Conservation (phyloP, 2,113 vertebrate genomes). For the Lepisosteus oculatus region DNA sequence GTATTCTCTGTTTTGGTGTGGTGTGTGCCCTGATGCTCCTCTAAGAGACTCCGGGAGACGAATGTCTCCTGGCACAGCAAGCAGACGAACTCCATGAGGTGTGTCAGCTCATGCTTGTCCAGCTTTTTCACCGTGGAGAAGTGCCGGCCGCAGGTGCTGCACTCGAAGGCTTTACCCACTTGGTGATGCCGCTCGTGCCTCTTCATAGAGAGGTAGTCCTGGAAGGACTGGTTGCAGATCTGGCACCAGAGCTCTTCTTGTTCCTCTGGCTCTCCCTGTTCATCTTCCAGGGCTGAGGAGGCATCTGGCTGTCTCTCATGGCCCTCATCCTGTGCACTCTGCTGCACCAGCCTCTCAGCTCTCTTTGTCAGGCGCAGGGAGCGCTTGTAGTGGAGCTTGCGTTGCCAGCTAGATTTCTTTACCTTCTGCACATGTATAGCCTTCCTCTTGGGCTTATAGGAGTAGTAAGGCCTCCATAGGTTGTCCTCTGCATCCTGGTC, state of each 20-base stretch:
- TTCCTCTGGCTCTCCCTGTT: conserved; percentile 27
- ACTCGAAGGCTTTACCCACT: conserved; percentile 69
- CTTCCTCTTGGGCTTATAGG: conserved; percentile 85
- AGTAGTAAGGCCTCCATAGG: conserved; percentile 86
- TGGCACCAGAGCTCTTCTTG: conserved; percentile 23
- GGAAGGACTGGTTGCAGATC: conserved; percentile 26
- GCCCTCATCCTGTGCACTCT: conserved; percentile 45
- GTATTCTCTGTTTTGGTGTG: conserved; percentile 54
- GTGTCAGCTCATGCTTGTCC: conserved; percentile 79
- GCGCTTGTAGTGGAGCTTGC: conserved; percentile 68
- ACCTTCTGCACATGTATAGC: conserved; percentile 65
- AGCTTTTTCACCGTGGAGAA: conserved; percentile 77
- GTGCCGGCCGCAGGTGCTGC: conserved; percentile 74
- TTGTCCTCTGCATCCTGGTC: conserved; percentile 78
- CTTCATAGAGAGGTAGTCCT: conserved; percentile 31
- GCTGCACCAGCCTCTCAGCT: conserved; percentile 61
- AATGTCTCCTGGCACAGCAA: conserved; percentile 66
- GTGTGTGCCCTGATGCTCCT: conserved; percentile 68
- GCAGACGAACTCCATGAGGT: conserved; percentile 71
- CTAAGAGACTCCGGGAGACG: conserved; percentile 63
- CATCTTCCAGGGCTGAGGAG: conserved; percentile 21
- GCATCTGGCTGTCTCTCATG: conserved; percentile 43
- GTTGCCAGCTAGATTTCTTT: conserved; percentile 64
- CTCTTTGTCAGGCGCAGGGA: conserved; percentile 66
- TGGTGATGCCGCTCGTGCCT: conserved; percentile 54